A percentile compares a stretch with the other conserved stretches of the same genome.
Conservation (phyloP, 1,140 invertebrate genomes). For the Drosophila watanabei region DNA sequence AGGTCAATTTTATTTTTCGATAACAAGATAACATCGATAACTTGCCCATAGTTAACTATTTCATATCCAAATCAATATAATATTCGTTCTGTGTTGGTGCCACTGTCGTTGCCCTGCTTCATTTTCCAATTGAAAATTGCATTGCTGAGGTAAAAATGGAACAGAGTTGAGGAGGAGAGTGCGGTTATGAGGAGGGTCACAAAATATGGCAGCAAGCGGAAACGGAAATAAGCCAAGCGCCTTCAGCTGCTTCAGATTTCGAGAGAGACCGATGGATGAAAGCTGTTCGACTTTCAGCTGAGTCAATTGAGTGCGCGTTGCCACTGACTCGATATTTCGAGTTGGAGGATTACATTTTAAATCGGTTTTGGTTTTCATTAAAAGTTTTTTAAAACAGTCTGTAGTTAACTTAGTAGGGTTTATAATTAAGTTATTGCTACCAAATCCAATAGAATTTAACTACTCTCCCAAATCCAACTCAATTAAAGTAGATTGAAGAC, state of each 20-base stretch:
- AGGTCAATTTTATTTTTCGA: background rate
- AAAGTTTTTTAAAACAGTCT: no score
- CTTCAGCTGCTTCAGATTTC: slow-evolving; percentile 48
- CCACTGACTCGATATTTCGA: background rate
- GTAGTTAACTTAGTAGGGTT: background rate
- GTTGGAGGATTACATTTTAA: background rate
- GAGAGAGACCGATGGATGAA: slow-evolving; percentile 34
- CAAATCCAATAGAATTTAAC: no score
- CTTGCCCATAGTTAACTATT: background rate
- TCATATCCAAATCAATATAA: background rate
- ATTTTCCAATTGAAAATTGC: slow-evolving; percentile 55
- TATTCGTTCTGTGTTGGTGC: background rate
- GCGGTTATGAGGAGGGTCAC: slow-evolving; percentile 1
- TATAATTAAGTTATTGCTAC: background rate
- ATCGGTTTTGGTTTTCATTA: background rate
- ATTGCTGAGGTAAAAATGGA: slow-evolving; percentile 35
- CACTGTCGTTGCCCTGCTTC: slow-evolving; percentile 7
- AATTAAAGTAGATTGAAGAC: background rate
- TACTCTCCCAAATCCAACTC: background rate
- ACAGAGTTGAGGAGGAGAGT: background rate
- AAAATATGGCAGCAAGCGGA: slow-evolving; percentile 65
- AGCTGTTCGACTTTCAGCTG: slow-evolving; percentile 37
- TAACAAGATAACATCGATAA: background rate
- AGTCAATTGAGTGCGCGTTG: slow-evolving; percentile 19
- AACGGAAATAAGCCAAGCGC: slow-evolving; percentile 75